These are phyloP conservation scores for Notodonta dromedarius DNA, from an alignment of 2,888 invertebrate genomes.

Conservation along the genomic window DNA sequence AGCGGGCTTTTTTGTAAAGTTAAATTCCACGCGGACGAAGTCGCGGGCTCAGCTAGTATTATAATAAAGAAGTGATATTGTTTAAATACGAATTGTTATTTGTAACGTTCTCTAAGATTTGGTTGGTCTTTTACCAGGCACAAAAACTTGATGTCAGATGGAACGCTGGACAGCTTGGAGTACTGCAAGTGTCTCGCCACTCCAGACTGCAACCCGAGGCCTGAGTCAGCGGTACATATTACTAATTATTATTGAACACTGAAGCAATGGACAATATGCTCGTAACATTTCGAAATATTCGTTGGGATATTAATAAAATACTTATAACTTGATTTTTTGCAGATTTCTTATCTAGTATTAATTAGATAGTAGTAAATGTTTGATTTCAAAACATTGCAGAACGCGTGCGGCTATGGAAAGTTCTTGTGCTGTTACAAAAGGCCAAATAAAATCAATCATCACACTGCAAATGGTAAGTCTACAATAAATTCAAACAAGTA, in stretches of 20 bases:
- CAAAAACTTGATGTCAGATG: conserved; percentile 43
- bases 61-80: too few relatives aligned
- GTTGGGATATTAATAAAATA: too few relatives aligned
- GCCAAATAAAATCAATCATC: conserved; percentile 38
- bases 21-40: too few relatives aligned
- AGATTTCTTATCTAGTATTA: too few relatives aligned
- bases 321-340: too few relatives aligned
- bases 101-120: background rate
- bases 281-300: too few relatives aligned
- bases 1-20: too few relatives aligned
- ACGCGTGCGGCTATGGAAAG: conserved; percentile 85
- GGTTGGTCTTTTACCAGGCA: conserved; percentile 26
- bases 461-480: conserved; percentile 33
- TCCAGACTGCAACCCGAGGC: conserved; percentile 55
- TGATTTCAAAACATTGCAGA: conserved; percentile 70
- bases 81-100: background rate
- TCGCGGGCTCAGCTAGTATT: too few relatives aligned
- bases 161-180: conserved; percentile 62
- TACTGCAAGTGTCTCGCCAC: conserved; percentile 66
- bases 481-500: too few relatives aligned
- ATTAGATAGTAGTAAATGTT: background rate
- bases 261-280: too few relatives aligned
- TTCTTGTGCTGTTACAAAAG: conserved; percentile 86
- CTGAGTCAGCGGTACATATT: conserved; percentile 51
- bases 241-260: too few relatives aligned